Base-by-base conservation (phyloP, 2,797 vertebrate genomes). In the Anableps anableps region DNA sequence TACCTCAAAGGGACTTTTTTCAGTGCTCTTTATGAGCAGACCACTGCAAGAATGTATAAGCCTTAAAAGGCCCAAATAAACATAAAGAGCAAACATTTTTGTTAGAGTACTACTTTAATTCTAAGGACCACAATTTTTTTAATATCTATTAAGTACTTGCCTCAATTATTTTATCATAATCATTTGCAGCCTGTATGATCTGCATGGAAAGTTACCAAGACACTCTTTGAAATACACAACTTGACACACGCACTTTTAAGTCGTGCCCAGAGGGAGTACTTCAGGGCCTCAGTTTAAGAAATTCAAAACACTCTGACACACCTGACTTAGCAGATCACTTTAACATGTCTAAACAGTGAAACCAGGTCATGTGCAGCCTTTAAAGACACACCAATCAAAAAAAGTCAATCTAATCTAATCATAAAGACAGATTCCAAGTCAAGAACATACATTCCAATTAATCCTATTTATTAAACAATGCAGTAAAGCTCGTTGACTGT, bases 161-260 rank as follows among this genome's bases (percentile, higher is more conserved):
- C 38, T 45, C 7, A 45, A 60, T 55, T 41, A 50, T 55, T 41
- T 80, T 13, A 50, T 79, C 5, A 50, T 47, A 72, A 38, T 1
- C 19, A 72, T 43, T 48, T 29, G 66, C 4, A 80, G 66, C 9
- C 2, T 0, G 36, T 3, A 73, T 36, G 43, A 41, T 58, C n/a
- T 41, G 26, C 6, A 64, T 70, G 68, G 45, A 66, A 64, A 83
- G 38, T 48, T 19, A 68, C 21, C 45, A 34, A 64, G 55, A 78
- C 4, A 43, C 7, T 70, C 1, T 75, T 47, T 50, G 6, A 79
- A 21, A 79, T 23, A 43, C 66, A 29, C 16, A 48, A 71, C 36
- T 74, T 62, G 47, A 50, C 60, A 73, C 36, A 45, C 64, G 53
- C n/a, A 51, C 74, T n/a, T 81, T 80, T 71, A 17, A 72, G 5